These are phyloP conservation scores for Amblyornis subalaris DNA, from an alignment of 2,113 vertebrate species.

Conservation along the genomic window DNA sequence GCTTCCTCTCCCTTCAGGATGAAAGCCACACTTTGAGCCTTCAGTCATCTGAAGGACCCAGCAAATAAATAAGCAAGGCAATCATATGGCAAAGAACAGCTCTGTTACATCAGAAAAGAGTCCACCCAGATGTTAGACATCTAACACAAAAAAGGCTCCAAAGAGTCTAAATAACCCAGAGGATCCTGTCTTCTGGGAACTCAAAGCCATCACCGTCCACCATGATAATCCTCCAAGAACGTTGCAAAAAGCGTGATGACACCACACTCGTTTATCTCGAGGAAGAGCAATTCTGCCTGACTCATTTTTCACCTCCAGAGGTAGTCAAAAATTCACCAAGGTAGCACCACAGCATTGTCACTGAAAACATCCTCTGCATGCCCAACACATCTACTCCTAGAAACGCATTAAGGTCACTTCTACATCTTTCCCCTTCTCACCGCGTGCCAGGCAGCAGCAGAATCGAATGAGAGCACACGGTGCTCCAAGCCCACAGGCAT, in stretches of 20 bases:
- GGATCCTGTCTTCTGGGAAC: accelerated
- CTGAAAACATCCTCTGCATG: too few relatives aligned
- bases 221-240: not conserved
- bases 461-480: not conserved
- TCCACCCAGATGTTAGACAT: not conserved
- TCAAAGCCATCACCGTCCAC: not conserved
- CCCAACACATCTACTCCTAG: not conserved
- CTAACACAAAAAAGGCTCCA: not conserved
- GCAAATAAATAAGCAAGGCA: not conserved
- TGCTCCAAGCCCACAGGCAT: not conserved
- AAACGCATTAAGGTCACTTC: accelerated
- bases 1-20: not conserved
- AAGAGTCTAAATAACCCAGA: too few relatives aligned
- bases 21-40: accelerated
- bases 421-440: not conserved
- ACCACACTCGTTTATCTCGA: accelerated
- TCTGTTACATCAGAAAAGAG: not conserved
- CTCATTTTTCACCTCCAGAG: not conserved
- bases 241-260: not conserved
- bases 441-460: not conserved
- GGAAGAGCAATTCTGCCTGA: not conserved
- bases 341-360: not conserved
- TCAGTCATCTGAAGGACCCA: not conserved
- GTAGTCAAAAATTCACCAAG: not conserved
- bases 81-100: not conserved